phyloP scores from a whole-genome alignment of 2,113 vertebrate genomes.

The Nesospiza acunhae region DNA sequence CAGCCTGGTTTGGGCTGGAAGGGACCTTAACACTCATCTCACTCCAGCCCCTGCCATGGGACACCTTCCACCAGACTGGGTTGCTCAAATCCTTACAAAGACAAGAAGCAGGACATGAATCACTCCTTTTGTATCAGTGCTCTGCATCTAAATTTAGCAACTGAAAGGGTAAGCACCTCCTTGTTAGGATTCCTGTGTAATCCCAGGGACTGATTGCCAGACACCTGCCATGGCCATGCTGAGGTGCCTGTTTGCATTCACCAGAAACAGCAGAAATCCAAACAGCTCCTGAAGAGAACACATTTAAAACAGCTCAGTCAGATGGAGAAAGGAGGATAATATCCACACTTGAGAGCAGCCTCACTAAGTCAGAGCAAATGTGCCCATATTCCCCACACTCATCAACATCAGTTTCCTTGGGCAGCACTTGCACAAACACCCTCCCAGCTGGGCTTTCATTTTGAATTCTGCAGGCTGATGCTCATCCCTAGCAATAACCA shows the following conservation, averaged over 20 bases:
- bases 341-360: background rate
- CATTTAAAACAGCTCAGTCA: background rate
- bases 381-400: background rate
- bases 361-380: background rate
- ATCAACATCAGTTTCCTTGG: background rate
- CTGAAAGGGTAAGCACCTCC: background rate
- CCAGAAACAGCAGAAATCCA: background rate
- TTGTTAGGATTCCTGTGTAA: background rate
- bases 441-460: background rate
- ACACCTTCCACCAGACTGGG: no score
- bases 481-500: background rate
- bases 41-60: background rate
- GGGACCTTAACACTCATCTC: accelerated
- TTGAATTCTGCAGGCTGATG: background rate
- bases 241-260: background rate
- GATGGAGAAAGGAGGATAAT: background rate
- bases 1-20: background rate
- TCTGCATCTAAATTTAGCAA: background rate
- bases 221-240: accelerated
- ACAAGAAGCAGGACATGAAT: background rate
- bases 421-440: background rate
- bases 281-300: background rate
- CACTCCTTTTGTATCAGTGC: background rate
- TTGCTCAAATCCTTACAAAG: background rate
- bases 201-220: background rate